These are phyloP conservation scores for Yponomeuta sedellus DNA, from an alignment of 2,888 invertebrate species.

Conservation along the genomic window DNA sequence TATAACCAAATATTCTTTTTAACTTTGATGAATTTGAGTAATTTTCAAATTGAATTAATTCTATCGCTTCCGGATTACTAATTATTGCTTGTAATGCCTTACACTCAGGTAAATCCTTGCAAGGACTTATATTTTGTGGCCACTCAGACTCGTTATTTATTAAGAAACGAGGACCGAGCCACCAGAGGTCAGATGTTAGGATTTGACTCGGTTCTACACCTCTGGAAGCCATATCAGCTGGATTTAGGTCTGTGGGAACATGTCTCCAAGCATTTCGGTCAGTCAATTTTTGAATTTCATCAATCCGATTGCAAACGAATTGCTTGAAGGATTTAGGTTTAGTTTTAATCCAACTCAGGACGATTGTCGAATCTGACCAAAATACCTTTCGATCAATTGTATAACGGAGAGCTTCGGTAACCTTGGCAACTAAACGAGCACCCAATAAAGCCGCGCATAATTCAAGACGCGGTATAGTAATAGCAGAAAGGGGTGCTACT, in stretches of 20 bases:
- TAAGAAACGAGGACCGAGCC: constrained; percentile 12
- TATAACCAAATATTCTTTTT: too few species aligned
- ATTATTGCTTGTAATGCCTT: too few species aligned
- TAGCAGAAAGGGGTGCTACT: not conserved
- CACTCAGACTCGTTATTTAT: not conserved
- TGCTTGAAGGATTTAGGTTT: constrained; percentile 1
- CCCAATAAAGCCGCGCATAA: constrained; percentile 13
- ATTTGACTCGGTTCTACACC: constrained; percentile 13
- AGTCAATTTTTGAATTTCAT: constrained; percentile 8
- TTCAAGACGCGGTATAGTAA: constrained; percentile 14
- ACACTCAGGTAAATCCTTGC: too few species aligned
- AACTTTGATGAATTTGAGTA: too few species aligned
- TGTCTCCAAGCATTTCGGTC: constrained; percentile 4
- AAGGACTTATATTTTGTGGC: too few species aligned
- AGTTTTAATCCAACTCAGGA: constrained; percentile 12
- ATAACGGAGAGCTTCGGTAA: not conserved
- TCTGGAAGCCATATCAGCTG: constrained; percentile 13
- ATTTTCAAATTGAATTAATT: too few species aligned
- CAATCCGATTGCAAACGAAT: constrained; percentile 11
- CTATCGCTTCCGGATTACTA: too few species aligned
- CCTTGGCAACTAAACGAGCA: not conserved
- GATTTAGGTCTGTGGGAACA: constrained; percentile 11
- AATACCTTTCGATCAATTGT: not conserved
- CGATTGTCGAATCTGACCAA: constrained; percentile 15
- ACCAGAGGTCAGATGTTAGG: not conserved